phyloP scores from a whole-genome alignment of 1,140 invertebrate genomes.

The Neodiprion fabricii region DNA sequence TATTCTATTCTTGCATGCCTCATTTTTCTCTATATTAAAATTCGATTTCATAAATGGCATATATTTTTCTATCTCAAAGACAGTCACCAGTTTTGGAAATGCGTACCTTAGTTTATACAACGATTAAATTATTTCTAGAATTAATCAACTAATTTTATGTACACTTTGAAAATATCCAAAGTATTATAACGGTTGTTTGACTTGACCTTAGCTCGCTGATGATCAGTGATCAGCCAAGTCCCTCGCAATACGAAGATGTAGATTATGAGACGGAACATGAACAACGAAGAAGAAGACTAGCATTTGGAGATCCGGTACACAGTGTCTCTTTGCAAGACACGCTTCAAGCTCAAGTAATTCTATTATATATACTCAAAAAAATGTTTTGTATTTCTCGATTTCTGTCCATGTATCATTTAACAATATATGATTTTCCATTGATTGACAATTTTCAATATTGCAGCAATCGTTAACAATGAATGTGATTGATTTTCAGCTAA shows the following conservation, averaged over 20 bases:
- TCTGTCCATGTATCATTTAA: conserved; percentile 3
- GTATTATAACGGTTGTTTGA: conserved; percentile 10
- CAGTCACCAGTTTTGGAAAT: too few relatives aligned
- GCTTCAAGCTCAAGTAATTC: conserved; percentile 69
- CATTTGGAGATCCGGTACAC: conserved; percentile 73
- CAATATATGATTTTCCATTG: conserved; percentile 17
- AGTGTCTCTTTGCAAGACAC: conserved; percentile 73
- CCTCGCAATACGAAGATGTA: conserved; percentile 52
- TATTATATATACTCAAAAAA: neutral
- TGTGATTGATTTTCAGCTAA: conserved; percentile 63
- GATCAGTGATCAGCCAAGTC: conserved; percentile 53
- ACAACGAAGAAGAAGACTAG: conserved; percentile 66
- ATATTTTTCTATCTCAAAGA: conserved; percentile 15
- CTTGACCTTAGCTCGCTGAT: conserved; percentile 55
- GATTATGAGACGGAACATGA: conserved; percentile 66
- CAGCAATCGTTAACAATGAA: too few relatives aligned
- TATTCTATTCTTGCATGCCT: conserved; percentile 20
- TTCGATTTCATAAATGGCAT: conserved; percentile 17
- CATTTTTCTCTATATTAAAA: conserved; percentile 21
- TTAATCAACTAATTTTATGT: conserved; percentile 48
- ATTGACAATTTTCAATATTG: neutral
- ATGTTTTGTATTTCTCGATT: conserved; percentile 2
- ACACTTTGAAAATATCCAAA: conserved; percentile 51
- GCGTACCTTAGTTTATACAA: neutral
- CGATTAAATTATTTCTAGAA: conserved; percentile 24